These are phyloP conservation scores for Callyntrura guangdongensis DNA, from an alignment of 2,888 invertebrate species.

Conservation along the genomic window DNA sequence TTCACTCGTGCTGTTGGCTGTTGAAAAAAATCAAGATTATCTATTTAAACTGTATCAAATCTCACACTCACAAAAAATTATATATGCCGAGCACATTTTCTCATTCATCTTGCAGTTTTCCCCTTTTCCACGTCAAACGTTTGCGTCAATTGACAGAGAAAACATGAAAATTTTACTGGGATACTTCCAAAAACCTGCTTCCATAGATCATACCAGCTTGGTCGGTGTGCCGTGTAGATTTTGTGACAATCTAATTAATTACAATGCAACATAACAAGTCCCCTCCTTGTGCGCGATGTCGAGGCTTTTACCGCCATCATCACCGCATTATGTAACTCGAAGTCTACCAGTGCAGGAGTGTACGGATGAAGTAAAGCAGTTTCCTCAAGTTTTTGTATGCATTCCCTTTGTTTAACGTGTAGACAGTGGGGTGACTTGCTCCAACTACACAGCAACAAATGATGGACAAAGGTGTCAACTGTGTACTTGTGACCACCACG, in stretches of 20 bases:
- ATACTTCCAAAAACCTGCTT: conserved; percentile 38
- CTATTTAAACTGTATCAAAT: conserved; percentile 27
- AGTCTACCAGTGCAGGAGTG: not conserved
- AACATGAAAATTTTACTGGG: conserved; percentile 48
- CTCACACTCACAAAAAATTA: not conserved
- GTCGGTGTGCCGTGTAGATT: conserved; percentile 1
- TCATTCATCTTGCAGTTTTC: conserved; percentile 18
- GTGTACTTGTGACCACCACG: conserved; percentile 82
- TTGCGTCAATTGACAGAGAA: conserved; percentile 29
- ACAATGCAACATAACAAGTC: conserved; percentile 30
- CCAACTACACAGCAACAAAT: conserved; percentile 72
- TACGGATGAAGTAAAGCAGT: not conserved
- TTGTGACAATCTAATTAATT: conserved; percentile 49
- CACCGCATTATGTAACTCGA: not conserved
- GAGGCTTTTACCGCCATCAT: not conserved
- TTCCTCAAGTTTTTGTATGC: not conserved
- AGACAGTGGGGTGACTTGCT: conserved; percentile 64
- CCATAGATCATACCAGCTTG: conserved; percentile 20
- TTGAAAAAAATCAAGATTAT: conserved; percentile 9
- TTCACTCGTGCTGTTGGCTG: conserved; percentile 20
- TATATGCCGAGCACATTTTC: not conserved
- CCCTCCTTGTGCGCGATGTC: not conserved
- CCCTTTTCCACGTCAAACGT: conserved; percentile 46
- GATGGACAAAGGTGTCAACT: conserved; percentile 83
- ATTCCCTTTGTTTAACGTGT: conserved; percentile 37